Evolutionary conservation across 2,797 vertebrate species (phyloP).

Genomic region (Trachops cirrhosus): DNA sequence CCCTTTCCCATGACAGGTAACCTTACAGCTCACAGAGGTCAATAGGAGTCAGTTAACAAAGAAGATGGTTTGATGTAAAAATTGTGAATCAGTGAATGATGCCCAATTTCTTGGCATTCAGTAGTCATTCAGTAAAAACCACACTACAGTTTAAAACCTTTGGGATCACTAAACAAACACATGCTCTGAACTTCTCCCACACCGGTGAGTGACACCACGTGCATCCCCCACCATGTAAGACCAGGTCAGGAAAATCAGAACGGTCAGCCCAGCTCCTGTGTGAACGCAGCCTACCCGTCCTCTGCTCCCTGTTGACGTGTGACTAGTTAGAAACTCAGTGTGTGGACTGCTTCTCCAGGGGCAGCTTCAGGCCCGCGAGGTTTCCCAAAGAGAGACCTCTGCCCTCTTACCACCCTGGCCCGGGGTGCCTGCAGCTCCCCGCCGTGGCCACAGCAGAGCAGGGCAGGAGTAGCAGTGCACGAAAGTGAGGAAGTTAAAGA

Average conservation of each 20-base stretch:
- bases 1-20: neutral
- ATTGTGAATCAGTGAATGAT: too few species aligned
- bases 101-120: neutral
- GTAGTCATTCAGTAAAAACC: neutral
- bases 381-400: slow-evolving; percentile 67
- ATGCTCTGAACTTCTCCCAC: neutral
- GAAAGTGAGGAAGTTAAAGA: slow-evolving; percentile 81
- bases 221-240: neutral
- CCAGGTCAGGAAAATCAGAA: neutral
- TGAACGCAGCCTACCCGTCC: neutral
- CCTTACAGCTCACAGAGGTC: neutral
- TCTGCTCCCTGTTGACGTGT: neutral
- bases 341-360: slow-evolving; percentile 21
- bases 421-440: too few species aligned
- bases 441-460: neutral
- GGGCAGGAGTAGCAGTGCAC: neutral
- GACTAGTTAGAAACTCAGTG: neutral
- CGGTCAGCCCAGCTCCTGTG: accelerated
- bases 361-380: slow-evolving; percentile 5
- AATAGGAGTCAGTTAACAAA: neutral
- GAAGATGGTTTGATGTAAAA: neutral
- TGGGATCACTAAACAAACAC: neutral
- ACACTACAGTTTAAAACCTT: neutral
- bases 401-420: neutral
- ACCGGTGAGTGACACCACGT: accelerated